These are phyloP conservation scores for Megathymus violae DNA, from an alignment of 1,140 invertebrate species.

Conservation along the genomic window DNA sequence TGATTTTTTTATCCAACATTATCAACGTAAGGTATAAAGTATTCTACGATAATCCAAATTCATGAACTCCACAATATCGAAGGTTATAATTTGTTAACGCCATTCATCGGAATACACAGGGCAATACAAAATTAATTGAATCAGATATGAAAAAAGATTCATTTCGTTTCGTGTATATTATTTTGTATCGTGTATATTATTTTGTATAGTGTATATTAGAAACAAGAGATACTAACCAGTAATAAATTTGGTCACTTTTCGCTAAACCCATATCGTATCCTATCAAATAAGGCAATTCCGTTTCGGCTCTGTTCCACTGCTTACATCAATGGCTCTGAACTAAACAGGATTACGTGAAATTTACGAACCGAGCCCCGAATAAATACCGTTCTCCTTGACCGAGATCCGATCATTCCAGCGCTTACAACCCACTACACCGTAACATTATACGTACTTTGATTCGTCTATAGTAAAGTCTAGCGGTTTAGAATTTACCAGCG, in stretches of 20 bases:
- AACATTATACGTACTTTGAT: constrained; percentile 3
- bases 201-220: neutral
- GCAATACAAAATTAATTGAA: too few relatives aligned
- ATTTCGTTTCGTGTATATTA: too few relatives aligned
- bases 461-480: constrained; percentile 2
- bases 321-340: constrained; percentile 12
- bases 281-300: constrained; percentile 24
- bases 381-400: constrained; percentile 34
- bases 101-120: too few relatives aligned
- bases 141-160: too few relatives aligned
- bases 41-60: too few relatives aligned
- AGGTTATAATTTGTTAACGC: too few relatives aligned
- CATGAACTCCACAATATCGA: too few relatives aligned
- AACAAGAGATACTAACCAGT: neutral
- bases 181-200: neutral
- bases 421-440: constrained; percentile 17
- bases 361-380: constrained; percentile 23
- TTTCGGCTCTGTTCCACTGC: constrained; percentile 9
- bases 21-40: neutral
- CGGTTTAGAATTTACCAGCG: constrained; percentile 4
- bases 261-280: constrained; percentile 2
- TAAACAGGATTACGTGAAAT: constrained; percentile 28
- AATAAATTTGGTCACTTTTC: neutral
- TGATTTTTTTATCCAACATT: neutral
- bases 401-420: constrained; percentile 26